A percentile compares a stretch with the other conserved stretches of the same genome.
These are phyloP conservation scores for Acleris cristana DNA, from an alignment of 2,888 invertebrate genomes.

Conservation along the genomic window DNA sequence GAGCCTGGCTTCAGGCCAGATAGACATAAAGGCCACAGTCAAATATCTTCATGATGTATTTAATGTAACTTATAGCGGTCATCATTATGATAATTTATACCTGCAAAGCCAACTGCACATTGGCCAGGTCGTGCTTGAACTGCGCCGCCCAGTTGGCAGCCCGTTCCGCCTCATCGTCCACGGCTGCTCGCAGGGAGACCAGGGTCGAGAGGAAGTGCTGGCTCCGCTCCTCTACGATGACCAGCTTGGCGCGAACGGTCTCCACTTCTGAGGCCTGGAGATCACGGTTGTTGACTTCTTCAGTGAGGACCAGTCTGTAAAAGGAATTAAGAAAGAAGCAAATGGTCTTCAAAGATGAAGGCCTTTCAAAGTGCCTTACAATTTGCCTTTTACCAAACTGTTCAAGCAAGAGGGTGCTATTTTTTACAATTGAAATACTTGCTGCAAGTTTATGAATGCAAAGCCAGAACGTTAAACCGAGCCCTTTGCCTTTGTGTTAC, in stretches of 20 bases:
- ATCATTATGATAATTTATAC: slow-evolving; percentile 46
- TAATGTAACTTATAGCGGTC: too few relatives aligned
- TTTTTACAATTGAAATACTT: too few relatives aligned
- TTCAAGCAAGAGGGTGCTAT: too few relatives aligned
- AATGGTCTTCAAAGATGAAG: too few relatives aligned
- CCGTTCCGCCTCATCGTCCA: slow-evolving; percentile 79
- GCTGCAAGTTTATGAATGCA: too few relatives aligned
- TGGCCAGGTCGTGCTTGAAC: slow-evolving; percentile 80
- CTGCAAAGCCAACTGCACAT: slow-evolving; percentile 77
- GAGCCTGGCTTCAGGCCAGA: too few relatives aligned
- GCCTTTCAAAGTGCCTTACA: too few relatives aligned
- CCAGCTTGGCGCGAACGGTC: slow-evolving; percentile 68
- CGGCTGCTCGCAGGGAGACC: slow-evolving; percentile 70
- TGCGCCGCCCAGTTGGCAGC: slow-evolving; percentile 79
- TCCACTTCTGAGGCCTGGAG: slow-evolving; percentile 70
- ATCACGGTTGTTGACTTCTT: slow-evolving; percentile 67
- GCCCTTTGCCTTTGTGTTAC: too few relatives aligned
- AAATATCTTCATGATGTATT: too few relatives aligned
- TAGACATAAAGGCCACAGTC: too few relatives aligned
- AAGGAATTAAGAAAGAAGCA: not conserved
- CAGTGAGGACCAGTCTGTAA: slow-evolving; percentile 64
- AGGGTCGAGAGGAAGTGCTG: slow-evolving; percentile 76
- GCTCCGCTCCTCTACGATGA: slow-evolving; percentile 71
- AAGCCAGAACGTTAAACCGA: too few relatives aligned
- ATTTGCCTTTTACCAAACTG: too few relatives aligned